Percentiles rank a stretch among this genome's conserved stretches.
These are phyloP conservation scores for Clupea harengus DNA, from an alignment of 2,113 vertebrate species.

Conservation along the genomic window DNA sequence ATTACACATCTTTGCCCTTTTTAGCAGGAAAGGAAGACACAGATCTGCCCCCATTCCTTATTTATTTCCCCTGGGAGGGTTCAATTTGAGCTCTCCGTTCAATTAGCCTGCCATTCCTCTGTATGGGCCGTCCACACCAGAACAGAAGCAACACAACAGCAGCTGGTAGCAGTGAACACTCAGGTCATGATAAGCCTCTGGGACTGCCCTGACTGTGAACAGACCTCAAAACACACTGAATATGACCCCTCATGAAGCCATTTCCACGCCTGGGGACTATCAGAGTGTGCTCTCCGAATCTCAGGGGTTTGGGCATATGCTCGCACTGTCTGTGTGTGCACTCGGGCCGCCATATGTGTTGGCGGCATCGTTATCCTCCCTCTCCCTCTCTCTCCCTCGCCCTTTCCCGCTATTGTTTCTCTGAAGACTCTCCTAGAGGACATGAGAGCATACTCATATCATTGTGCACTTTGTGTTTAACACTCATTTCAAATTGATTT, in stretches of 20 bases:
- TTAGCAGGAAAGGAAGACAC: background rate
- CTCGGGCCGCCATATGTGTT: background rate
- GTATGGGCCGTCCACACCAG: background rate
- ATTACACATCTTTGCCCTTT: constrained; percentile 11
- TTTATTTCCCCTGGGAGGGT: background rate
- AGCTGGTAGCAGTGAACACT: constrained; percentile 4
- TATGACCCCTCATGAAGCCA: background rate
- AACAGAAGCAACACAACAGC: background rate
- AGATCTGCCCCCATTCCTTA: constrained; percentile 1
- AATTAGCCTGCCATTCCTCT: constrained; percentile 4
- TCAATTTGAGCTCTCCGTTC: background rate
- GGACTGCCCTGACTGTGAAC: background rate
- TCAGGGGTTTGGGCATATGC: background rate
- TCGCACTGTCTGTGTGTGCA: background rate
- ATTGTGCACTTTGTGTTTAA: no score
- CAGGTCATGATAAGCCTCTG: background rate
- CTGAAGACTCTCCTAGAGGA: background rate
- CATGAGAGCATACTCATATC: no score
- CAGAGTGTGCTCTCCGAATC: background rate
- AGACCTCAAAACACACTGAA: constrained; percentile 9
- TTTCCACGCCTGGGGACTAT: background rate
- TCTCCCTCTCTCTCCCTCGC: background rate
- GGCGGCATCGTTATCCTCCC: background rate
- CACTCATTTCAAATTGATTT: no score
- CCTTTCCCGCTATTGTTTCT: background rate